Conservation (phyloP, 1,140 invertebrate species). For the Frieseomelitta varia region DNA sequence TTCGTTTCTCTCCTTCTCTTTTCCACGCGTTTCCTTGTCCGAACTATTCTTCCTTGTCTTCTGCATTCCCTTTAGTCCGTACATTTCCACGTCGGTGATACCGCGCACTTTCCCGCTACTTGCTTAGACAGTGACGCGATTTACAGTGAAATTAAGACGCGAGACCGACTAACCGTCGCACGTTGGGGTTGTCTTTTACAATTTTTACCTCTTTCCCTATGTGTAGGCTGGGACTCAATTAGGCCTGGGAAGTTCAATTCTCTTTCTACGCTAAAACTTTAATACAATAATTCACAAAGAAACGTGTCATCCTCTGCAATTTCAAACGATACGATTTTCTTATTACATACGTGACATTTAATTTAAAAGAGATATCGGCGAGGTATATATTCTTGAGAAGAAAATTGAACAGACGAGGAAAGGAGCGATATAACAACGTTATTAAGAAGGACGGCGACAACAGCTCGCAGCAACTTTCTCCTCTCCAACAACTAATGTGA, state of each 20-base stretch:
- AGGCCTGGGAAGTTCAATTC: no score
- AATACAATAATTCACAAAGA: background rate
- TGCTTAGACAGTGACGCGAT: constrained; percentile 17
- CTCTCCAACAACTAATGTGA: constrained; percentile 67
- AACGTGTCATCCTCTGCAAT: background rate
- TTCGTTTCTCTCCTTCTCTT: constrained; percentile 9
- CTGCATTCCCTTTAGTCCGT: background rate
- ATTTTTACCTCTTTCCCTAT: background rate
- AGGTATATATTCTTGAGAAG: no score
- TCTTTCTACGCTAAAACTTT: no score
- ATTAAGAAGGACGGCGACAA: background rate
- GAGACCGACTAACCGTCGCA: background rate
- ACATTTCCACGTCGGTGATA: constrained; percentile 13
- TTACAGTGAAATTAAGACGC: constrained; percentile 41
- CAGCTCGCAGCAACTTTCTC: constrained; percentile 48
- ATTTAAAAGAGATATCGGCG: background rate
- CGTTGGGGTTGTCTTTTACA: background rate
- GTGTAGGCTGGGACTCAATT: no score
- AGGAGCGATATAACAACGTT: background rate
- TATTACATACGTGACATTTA: background rate
- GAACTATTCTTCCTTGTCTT: constrained; percentile 15
- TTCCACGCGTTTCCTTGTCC: background rate
- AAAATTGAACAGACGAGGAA: background rate
- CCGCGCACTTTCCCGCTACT: constrained; percentile 6
- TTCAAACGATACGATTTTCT: background rate